Evolutionary conservation across 2,113 vertebrate species (phyloP), one percentile per base, ranked within the genome.

Genomic region (Fulica atra): DNA sequence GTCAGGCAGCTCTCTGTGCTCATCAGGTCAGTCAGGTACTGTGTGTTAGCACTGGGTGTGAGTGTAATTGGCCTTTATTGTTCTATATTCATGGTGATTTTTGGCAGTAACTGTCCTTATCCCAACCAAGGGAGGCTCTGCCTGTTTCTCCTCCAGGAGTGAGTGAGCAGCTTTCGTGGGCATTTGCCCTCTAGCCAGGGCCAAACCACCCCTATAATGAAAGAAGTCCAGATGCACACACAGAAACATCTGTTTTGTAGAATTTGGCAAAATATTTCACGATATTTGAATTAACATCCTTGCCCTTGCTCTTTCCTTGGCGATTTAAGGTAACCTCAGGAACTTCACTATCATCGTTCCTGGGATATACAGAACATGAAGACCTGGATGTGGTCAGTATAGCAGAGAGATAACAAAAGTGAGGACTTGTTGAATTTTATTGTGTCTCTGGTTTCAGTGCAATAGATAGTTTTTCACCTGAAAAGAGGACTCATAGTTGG

Each of bases 281-380:
- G 64, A 40, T 57, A 18, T 19, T 44, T 11, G 33, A 48, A 40
- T 51, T 31, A 20, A 35, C 4, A 0, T 28, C 1, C 3, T 33
- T 44, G 1, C 2, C 5, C 11, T 68, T 72, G 25, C 21, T 48
- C 21, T 38, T 81, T 66, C 42, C 16, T 72, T 29, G 40, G 17
- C 31, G 26, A 12, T 48, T 57, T 23, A 14, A 35, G 23, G 42
- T 28, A 35, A 50, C 9, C 35, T 24, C 10, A 31, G 54, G 38
- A 36, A 18, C 6, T 53, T 33, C 9, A 14, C 1, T 18, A 60
- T 48, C 29, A 11, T 26, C 40, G 16, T 26, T 50, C 28, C 63
- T 44, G 50, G 38, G 50, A 7, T 16, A 2, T 4, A 5, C 28
- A 4, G 33, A 8, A 10, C 2, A 1, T 36, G 36, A 13, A 21